Percentiles rank a stretch among this genome's conserved stretches.
Evolutionary conservation across 2,113 vertebrate species (phyloP).

Genomic region (Myodes glareolus): DNA sequence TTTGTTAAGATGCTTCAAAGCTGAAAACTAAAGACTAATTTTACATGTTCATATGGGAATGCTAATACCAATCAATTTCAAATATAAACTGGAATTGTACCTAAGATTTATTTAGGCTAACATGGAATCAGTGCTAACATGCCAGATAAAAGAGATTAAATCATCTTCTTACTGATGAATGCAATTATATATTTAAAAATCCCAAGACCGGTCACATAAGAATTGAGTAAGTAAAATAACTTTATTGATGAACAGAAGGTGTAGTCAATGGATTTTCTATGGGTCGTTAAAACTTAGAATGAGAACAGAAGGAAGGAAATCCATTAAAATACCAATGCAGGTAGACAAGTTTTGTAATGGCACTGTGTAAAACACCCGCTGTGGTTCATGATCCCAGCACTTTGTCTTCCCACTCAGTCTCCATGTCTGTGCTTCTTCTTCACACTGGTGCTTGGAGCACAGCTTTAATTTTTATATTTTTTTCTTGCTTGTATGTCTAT

Average conservation of each 20-base stretch:
- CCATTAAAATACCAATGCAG: background rate
- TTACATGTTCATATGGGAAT: background rate
- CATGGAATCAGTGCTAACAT: background rate
- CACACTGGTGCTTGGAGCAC: background rate
- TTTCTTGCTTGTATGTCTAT: background rate
- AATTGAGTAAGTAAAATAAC: background rate
- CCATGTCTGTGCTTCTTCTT: background rate
- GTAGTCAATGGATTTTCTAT: background rate
- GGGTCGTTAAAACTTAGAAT: background rate
- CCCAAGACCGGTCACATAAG: background rate
- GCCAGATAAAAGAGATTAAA: background rate
- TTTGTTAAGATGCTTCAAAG: background rate
- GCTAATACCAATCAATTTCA: background rate
- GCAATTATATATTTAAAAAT: background rate
- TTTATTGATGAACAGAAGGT: background rate
- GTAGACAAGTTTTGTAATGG: background rate
- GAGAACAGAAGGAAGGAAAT: slow-evolving; percentile 1
- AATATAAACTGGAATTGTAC: background rate
- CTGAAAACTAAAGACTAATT: background rate
- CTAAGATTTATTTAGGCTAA: slow-evolving; percentile 21
- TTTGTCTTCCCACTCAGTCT: background rate
- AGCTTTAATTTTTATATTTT: background rate
- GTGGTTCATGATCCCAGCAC: background rate
- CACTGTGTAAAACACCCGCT: background rate
- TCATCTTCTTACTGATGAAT: background rate